A percentile compares a stretch with the other conserved stretches of the same genome.
Conservation (phyloP, 2,113 vertebrate genomes). For the Poicephalus gulielmi region DNA sequence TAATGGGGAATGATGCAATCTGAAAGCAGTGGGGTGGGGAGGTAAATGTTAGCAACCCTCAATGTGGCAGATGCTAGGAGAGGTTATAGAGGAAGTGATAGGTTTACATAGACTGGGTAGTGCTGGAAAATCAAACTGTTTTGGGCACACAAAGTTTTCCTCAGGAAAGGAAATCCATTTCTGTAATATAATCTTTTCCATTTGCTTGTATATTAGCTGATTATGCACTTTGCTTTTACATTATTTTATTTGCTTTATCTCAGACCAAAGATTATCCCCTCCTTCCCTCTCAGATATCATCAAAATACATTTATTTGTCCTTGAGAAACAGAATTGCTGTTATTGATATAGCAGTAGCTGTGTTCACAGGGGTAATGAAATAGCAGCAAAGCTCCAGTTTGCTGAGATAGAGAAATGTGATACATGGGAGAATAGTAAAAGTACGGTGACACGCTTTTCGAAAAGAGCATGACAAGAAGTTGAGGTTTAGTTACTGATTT, state of each 20-base stretch:
- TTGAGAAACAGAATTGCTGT: not conserved
- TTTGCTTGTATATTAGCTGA: not conserved
- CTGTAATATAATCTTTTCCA: not conserved
- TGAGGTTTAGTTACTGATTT: not conserved
- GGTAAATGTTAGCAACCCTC: not conserved
- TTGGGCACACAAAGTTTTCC: not conserved
- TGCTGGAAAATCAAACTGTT: not conserved
- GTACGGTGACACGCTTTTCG: not conserved
- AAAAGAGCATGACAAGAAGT: not conserved
- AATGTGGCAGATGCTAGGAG: not conserved
- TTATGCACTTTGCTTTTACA: not conserved
- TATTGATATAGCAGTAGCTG: not conserved
- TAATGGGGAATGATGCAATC: not conserved
- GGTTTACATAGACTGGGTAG: not conserved
- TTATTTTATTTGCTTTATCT: not conserved
- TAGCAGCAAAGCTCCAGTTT: not conserved
- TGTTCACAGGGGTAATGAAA: not conserved
- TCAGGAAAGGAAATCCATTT: not conserved
- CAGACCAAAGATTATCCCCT: not conserved
- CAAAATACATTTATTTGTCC: conserved; percentile 13
- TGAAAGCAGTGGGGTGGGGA: not conserved
- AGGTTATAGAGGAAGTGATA: not conserved
- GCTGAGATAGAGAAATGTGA: not conserved
- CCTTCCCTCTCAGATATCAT: not conserved
- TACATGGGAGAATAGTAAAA: not conserved